Conservation (phyloP, 1,140 invertebrate genomes). For the Leucophenga varia region DNA sequence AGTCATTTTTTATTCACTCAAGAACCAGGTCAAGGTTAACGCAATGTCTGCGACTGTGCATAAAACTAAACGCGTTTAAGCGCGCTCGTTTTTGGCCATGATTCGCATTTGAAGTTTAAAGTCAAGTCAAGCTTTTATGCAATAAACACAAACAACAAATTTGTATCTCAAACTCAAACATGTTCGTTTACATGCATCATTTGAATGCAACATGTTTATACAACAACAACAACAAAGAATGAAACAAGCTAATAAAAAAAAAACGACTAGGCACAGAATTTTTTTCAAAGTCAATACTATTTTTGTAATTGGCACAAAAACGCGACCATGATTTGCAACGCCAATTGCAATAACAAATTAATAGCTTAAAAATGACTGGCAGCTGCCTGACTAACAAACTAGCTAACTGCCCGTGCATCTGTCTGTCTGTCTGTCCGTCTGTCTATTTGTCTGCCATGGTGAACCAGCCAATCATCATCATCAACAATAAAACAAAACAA, state of each 20-base stretch:
- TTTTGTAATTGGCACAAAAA: constrained; percentile 23
- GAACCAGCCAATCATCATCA: constrained; percentile 23
- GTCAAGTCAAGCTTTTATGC: no score
- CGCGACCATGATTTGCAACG: constrained; percentile 23
- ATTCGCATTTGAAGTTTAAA: constrained; percentile 21
- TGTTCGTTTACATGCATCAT: background rate
- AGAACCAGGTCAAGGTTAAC: constrained; percentile 41
- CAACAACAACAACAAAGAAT: no score
- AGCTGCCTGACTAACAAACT: constrained; percentile 1
- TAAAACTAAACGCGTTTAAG: no score
- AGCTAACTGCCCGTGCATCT: constrained; percentile 23
- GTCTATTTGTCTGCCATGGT: constrained; percentile 35
- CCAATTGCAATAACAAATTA: constrained; percentile 2
- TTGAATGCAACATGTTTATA: no score
- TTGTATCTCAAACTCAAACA: constrained; percentile 1
- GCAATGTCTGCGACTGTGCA: constrained; percentile 7
- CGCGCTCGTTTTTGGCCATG: constrained; percentile 19
- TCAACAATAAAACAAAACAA: no score
- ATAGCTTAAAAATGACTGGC: constrained; percentile 3
- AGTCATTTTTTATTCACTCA: no score
- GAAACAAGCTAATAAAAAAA: no score
- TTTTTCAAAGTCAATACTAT: background rate
- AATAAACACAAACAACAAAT: no score
- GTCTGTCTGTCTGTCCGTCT: no score
- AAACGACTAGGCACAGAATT: background rate